These are phyloP conservation scores for Lordiphosa mommai DNA, from an alignment of 1,140 invertebrate species.

Conservation along the genomic window DNA sequence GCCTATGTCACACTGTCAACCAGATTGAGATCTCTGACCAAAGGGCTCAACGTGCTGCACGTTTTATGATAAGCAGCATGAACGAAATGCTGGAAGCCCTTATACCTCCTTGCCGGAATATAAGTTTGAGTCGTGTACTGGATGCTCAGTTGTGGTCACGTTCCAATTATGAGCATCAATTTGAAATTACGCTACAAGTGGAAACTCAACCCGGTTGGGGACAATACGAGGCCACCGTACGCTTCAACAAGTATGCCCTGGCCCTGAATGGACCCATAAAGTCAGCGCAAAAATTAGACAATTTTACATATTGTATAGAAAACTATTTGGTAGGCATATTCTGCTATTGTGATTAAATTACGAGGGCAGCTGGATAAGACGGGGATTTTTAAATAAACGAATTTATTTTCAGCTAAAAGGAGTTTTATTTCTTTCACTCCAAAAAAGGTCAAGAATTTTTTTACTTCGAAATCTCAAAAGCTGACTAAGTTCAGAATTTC, in stretches of 20 bases:
- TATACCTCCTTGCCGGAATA: conserved; percentile 6
- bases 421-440: no score
- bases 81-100: not conserved
- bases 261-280: conserved; percentile 6
- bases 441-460: no score
- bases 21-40: not conserved
- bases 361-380: not conserved
- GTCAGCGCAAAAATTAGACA: not conserved
- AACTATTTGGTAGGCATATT: conserved; percentile 18
- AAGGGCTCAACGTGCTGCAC: conserved; percentile 10
- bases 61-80: conserved; percentile 7
- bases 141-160: conserved; percentile 6
- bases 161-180: not conserved
- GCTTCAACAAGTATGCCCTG: not conserved
- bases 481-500: no score
- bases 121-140: conserved; percentile 4
- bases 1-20: not conserved
- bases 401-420: no score
- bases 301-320: conserved; percentile 13
- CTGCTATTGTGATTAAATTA: conserved; percentile 13
- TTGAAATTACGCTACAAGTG: conserved; percentile 8
- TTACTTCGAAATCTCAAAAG: no score
- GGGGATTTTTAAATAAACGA: no score
- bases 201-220: conserved; percentile 8
- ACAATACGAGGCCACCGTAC: conserved; percentile 20